phyloP scores from a whole-genome alignment of 1,140 invertebrate genomes.

The Megalopta genalis region DNA sequence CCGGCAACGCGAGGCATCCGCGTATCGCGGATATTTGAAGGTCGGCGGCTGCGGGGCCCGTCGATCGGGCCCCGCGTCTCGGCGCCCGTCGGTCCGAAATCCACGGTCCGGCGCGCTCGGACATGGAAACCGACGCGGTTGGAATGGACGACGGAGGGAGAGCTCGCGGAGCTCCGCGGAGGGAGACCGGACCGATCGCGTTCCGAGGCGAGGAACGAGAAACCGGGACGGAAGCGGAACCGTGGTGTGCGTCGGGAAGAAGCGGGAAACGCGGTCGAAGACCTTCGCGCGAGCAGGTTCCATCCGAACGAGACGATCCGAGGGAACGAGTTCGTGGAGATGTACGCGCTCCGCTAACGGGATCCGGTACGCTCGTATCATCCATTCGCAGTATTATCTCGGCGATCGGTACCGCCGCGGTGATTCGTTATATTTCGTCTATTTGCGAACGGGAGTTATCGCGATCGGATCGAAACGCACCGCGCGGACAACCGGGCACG shows the following conservation, averaged over 20 bases:
- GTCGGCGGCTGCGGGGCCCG: conserved; percentile 16
- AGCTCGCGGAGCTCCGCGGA: not conserved
- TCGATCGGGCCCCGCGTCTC: not conserved
- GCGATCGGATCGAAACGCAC: conserved; percentile 21
- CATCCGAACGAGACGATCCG: conserved; percentile 1
- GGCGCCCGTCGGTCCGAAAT: not conserved
- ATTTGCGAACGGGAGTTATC: not conserved
- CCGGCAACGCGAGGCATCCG: conserved; percentile 18
- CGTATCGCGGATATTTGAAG: conserved; percentile 25
- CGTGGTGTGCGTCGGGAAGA: not conserved
- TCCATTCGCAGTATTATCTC: not conserved
- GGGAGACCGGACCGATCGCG: not conserved
- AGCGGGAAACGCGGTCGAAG: conserved; percentile 39
- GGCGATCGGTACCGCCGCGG: conserved; percentile 1
- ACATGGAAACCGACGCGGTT: too few relatives aligned
- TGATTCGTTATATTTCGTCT: not conserved
- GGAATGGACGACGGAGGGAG: not conserved
- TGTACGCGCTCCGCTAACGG: conserved; percentile 66
- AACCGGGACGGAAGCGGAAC: conserved; percentile 21
- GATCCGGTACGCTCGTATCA: conserved; percentile 47
- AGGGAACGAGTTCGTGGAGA: conserved; percentile 40
- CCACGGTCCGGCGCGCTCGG: too few relatives aligned
- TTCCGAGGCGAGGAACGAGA: not conserved
- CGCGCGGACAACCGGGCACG: conserved; percentile 34
- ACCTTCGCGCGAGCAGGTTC: not conserved